Conservation (phyloP, 2,113 vertebrate genomes). For the Tenrec ecaudatus region DNA sequence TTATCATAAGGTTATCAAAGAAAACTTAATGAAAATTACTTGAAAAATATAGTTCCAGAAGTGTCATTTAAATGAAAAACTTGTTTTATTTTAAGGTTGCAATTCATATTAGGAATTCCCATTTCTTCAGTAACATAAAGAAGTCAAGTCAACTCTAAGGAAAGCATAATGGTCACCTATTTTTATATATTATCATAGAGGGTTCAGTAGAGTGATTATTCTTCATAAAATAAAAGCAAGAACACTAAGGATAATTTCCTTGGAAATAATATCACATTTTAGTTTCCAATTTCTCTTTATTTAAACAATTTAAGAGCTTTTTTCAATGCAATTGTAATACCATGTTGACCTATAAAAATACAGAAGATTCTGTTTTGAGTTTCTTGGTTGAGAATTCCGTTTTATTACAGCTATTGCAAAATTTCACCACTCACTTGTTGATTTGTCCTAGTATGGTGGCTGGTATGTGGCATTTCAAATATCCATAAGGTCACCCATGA, state of each 20-base stretch:
- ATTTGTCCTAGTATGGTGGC: too few species aligned
- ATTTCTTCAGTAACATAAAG: constrained; percentile 9
- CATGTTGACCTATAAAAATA: neutral
- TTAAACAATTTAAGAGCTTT: constrained; percentile 32
- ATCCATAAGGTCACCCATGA: too few species aligned
- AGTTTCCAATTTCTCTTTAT: constrained; percentile 2
- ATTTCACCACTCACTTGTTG: neutral
- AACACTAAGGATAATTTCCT: neutral
- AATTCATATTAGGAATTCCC: constrained; percentile 57
- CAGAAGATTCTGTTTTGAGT: neutral
- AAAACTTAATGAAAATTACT: neutral
- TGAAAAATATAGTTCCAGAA: constrained; percentile 25
- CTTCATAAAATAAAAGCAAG: constrained; percentile 26
- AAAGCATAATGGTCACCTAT: constrained; percentile 30
- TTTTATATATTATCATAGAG: constrained; percentile 36
- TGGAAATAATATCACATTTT: neutral
- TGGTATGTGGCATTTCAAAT: too few species aligned
- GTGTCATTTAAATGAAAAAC: constrained; percentile 3
- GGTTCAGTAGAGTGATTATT: neutral
- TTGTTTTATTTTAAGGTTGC: neutral
- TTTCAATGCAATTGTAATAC: neutral
- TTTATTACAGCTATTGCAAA: constrained; percentile 20
- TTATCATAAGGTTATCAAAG: neutral
- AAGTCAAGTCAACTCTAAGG: constrained; percentile 53
- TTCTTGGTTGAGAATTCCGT: neutral